These are phyloP conservation scores for Ammospiza caudacuta DNA, from an alignment of 2,113 vertebrate genomes.

Conservation along the genomic window DNA sequence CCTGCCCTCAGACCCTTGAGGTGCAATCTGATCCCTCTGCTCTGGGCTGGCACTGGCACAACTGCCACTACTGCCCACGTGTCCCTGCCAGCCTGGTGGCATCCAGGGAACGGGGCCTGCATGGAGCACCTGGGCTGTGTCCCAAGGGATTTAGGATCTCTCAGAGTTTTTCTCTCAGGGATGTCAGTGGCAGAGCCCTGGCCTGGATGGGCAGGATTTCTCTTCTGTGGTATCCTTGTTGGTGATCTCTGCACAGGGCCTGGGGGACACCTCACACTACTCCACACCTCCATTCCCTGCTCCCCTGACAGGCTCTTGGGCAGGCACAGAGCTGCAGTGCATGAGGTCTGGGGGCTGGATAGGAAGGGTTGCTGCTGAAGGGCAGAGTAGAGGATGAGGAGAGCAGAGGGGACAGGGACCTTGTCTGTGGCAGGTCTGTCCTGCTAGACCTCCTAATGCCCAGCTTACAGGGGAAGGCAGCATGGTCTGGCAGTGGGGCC, in stretches of 20 bases:
- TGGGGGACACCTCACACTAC: neutral
- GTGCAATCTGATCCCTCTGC: neutral
- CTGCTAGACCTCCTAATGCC: neutral
- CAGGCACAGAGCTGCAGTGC: neutral
- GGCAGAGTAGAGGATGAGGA: neutral
- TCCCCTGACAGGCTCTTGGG: fast-evolving
- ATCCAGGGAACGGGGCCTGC: fast-evolving
- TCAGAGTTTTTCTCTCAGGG: neutral
- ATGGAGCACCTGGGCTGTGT: neutral
- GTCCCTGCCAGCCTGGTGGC: neutral
- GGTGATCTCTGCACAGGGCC: neutral
- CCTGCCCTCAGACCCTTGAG: neutral
- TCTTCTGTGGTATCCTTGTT: neutral
- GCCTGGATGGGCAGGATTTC: neutral
- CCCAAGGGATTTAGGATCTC: neutral
- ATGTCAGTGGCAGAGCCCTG: neutral
- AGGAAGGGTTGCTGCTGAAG: neutral
- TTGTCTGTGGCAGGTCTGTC: neutral
- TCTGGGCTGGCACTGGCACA: neutral
- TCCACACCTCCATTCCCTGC: neutral
- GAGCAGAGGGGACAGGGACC: neutral
- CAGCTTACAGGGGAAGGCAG: neutral
- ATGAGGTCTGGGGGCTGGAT: neutral
- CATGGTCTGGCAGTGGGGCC: neutral
- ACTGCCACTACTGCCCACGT: fast-evolving